Base-by-base conservation (phyloP, 30 jellyfish, hydroid and myxozoan genomes). In the Mastigias papua region DNA sequence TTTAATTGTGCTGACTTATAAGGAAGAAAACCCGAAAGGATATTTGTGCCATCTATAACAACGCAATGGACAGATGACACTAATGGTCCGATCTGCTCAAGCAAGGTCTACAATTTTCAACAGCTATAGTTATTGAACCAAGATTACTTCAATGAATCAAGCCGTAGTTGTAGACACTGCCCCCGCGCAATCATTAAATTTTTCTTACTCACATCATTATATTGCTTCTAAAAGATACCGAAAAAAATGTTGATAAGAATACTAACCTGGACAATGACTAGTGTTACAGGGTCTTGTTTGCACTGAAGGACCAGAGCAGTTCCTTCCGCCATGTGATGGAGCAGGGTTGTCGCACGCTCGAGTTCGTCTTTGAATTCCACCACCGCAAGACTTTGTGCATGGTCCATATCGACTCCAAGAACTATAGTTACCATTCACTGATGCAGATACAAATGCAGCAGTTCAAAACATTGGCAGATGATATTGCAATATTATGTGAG, bases 281-380 rank as follows among this genome's bases (percentile, higher is more conserved):
- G 76, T 70, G 66, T 86, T 86, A 46, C 98, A 92, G 16, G 66
- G 19, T 21, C 49, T 90, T 10, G 73, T 29, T 35, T 86, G 89
- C 21, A 17, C 35, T 2, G 78, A n/a, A 30, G 73, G 58, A 25
- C 98, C 98, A 27, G n/a, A 49, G 64, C 98, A 92, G 1, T 61
- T 86, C 17, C 82, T 86, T 37, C 98, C 98, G 48, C 94, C 97
- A 76, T 69, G 68, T n/a, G 64, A 34, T 34, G 98, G 98, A 19
- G 80, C 77, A n/a, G 98, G 98, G 31, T 87, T 87, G 42, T 80
- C 86, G 48, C 98, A 92, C 17, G 79, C 37, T 29, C 98, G 86
- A 20, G 65, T 65, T 61, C 98, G 76, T 65, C 27, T 50, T 69
- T 92, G 81, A n/a, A 29, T 71, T 20, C 98, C 98, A n/a, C 73